These are phyloP conservation scores for Carcinoscorpius rotundicauda DNA, from an alignment of 1,140 invertebrate species.

Conservation along the genomic window DNA sequence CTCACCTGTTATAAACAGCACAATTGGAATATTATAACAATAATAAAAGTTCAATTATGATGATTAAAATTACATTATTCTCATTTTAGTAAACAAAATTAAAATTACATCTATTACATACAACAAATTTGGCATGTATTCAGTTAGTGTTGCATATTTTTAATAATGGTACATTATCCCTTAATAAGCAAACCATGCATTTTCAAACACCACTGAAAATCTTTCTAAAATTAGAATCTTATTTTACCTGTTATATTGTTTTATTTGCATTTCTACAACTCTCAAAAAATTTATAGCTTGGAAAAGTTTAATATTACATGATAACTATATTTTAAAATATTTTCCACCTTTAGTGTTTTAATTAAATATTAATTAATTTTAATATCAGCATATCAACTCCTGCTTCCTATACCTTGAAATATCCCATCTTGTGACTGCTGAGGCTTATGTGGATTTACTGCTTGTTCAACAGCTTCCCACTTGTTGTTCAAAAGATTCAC, in stretches of 20 bases:
- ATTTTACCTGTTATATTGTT: too few species aligned
- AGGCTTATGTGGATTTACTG: slow-evolving; percentile 33
- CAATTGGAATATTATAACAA: neutral
- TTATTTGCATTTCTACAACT: neutral
- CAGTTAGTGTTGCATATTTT: too few species aligned
- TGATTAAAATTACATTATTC: too few species aligned
- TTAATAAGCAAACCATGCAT: too few species aligned
- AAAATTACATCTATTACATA: too few species aligned
- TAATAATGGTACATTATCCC: too few species aligned
- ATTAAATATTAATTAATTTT: too few species aligned
- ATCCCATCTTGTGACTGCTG: slow-evolving; percentile 27
- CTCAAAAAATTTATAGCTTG: neutral
- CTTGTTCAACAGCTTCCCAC: slow-evolving; percentile 55
- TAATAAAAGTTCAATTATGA: neutral
- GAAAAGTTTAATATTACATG: neutral
- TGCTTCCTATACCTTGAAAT: slow-evolving; percentile 26
- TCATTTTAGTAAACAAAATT: too few species aligned
- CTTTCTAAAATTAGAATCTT: neutral
- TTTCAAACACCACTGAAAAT: neutral
- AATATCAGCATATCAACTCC: too few species aligned
- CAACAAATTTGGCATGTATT: too few species aligned
- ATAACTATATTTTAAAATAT: neutral
- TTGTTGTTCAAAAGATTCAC: slow-evolving; percentile 57
- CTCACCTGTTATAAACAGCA: neutral
- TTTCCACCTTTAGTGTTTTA: neutral